A percentile compares a stretch with the other conserved stretches of the same genome.
Conservation (phyloP, 2,113 vertebrate genomes). For the Lipotes vexillifer region DNA sequence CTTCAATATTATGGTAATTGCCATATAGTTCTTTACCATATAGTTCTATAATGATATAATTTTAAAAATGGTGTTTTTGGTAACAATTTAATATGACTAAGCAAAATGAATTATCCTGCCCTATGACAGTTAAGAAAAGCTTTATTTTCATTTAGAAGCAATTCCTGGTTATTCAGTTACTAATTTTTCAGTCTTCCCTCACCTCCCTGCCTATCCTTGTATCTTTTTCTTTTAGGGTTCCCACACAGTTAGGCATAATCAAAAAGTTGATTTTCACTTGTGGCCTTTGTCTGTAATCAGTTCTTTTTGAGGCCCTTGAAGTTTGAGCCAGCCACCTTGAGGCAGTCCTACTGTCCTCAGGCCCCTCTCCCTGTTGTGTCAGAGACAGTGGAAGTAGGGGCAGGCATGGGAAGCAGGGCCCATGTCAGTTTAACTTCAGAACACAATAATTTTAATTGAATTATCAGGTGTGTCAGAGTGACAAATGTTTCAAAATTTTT, state of each 20-base stretch:
- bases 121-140: not conserved
- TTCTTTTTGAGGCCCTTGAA: not conserved
- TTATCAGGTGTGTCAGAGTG: not conserved
- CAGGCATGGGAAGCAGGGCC: not conserved
- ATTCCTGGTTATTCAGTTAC: not conserved
- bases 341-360: not conserved
- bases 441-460: not conserved
- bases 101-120: not conserved
- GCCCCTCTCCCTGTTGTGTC: not conserved
- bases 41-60: not conserved
- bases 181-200: not conserved
- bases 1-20: not conserved
- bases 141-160: slow-evolving; percentile 21
- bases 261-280: not conserved
- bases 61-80: not conserved
- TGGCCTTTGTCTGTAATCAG: not conserved
- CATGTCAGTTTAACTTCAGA: not conserved
- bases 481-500: not conserved
- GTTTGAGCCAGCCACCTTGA: not conserved
- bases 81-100: slow-evolving; percentile 7
- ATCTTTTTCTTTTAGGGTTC: not conserved
- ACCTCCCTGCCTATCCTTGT: not conserved
- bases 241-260: not conserved
- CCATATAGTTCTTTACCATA: not conserved
- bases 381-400: not conserved